These are phyloP conservation scores for Dugesia japonica DNA, from an alignment of 2,888 invertebrate genomes.

Conservation along the genomic window DNA sequence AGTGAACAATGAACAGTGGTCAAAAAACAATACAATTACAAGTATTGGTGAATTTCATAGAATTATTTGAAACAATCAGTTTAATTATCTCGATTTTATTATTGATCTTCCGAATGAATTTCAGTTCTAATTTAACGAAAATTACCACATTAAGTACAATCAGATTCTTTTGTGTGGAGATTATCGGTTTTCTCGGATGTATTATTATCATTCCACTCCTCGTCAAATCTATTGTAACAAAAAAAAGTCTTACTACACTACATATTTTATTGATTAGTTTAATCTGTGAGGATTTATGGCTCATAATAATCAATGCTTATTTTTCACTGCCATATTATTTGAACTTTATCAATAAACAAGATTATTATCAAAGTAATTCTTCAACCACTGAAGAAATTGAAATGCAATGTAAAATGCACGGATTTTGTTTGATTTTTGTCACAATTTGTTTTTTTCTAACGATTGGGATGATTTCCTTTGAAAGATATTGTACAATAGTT, in stretches of 20 bases:
- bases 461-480: background rate
- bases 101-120: too few relatives aligned
- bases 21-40: too few relatives aligned
- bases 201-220: background rate
- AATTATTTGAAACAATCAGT: too few relatives aligned
- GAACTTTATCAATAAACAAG: background rate
- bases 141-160: background rate
- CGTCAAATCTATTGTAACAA: background rate
- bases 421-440: background rate
- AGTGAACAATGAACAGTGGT: too few relatives aligned
- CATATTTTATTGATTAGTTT: background rate
- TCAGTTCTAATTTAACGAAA: too few relatives aligned
- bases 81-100: too few relatives aligned
- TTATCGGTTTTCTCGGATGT: background rate
- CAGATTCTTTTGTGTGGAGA: background rate
- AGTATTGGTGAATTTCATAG: too few relatives aligned
- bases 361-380: background rate
- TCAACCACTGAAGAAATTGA: background rate
- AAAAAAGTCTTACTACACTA: background rate
- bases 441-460: background rate
- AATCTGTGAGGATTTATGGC: background rate
- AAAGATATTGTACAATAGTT: constrained; percentile 1
- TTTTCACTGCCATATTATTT: background rate
- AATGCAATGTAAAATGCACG: background rate
- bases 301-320: background rate